Evolutionary conservation across 2,888 invertebrate genomes (phyloP), one percentile per base, ranked within the genome.

Genomic region (Noctua fimbriata): DNA sequence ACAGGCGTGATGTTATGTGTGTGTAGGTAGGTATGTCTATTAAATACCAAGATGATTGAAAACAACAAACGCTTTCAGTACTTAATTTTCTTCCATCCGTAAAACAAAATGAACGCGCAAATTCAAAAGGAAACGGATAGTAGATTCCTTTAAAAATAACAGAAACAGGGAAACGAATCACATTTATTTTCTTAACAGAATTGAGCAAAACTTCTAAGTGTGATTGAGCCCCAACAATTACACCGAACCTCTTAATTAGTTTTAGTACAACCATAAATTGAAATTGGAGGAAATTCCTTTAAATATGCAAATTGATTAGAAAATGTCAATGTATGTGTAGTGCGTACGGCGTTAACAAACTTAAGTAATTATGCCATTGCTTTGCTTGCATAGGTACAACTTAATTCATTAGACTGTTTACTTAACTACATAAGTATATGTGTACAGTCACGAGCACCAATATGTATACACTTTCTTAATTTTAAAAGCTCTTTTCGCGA

Each of bases 211-310:
- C n/a, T 75, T 84, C 47, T 58, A 58, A 87, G 63, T 84, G 76
- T 87, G 74, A 84, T 87, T 77, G 49, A 73, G 72, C 49, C 74
- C 41, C 76, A 63, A 85, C 79, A 82, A 80, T 80, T 85, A 85
- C 65, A 63, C 18, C 4, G 44, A 69, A 77, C 71, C 76, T 87
- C 66, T 78, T 87, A 80, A 87, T 85, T 79, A 79, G 55, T 16
- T 21, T 36, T 52, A 47, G 28, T 66, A 66, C 60, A 41, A 24
- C 70, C 69, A 75, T 76, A 82, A 76, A 82, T 79, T 44, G 55
- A 52, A 87, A 75, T 84, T 67, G 44, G 55, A 65, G 32, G 36
- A 75, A 82, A 73, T 63, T 63, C 24, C 41, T 73, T 76, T 63
- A n/a, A 55, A 72, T 44, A 87, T 79, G 66, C 71, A 78, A 80